phyloP scores from a whole-genome alignment of 1,140 invertebrate species.

The Ceratina japonica region DNA sequence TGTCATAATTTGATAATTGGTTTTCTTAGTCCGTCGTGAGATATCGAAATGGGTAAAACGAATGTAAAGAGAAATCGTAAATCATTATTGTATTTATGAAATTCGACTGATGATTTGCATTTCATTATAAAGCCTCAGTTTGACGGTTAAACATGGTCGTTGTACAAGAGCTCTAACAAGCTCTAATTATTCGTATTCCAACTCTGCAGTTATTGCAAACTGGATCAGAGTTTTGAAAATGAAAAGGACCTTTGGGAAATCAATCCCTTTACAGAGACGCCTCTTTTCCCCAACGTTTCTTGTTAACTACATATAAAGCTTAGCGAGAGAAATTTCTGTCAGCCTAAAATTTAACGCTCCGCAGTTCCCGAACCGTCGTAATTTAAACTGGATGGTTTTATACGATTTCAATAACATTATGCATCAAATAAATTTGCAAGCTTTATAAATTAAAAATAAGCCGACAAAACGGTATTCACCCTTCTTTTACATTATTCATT shows the following conservation, averaged over 20 bases:
- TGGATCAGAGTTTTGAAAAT: constrained; percentile 60
- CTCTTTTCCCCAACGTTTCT: background rate
- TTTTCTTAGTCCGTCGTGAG: background rate
- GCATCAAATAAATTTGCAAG: background rate
- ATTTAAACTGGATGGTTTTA: background rate
- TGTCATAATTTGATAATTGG: background rate
- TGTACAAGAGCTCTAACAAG: constrained; percentile 31
- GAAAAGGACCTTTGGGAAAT: constrained; percentile 11
- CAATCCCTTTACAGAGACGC: background rate
- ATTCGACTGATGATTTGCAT: too few relatives aligned
- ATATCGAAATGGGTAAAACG: too few relatives aligned
- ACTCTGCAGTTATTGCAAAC: constrained; percentile 56
- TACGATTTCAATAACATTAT: background rate
- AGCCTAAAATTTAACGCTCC: background rate
- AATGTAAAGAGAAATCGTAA: too few relatives aligned
- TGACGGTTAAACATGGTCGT: background rate
- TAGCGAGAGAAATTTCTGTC: constrained; percentile 18
- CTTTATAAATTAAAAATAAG: background rate
- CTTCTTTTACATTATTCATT: background rate
- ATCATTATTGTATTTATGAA: background rate
- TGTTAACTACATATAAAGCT: constrained; percentile 8
- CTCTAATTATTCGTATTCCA: constrained; percentile 70
- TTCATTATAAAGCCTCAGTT: background rate
- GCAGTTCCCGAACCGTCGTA: background rate
- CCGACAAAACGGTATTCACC: background rate